Percentiles rank a stretch among this genome's conserved stretches.
Evolutionary conservation across 1,140 invertebrate species (phyloP).

Genomic region (Bombus affinis): DNA sequence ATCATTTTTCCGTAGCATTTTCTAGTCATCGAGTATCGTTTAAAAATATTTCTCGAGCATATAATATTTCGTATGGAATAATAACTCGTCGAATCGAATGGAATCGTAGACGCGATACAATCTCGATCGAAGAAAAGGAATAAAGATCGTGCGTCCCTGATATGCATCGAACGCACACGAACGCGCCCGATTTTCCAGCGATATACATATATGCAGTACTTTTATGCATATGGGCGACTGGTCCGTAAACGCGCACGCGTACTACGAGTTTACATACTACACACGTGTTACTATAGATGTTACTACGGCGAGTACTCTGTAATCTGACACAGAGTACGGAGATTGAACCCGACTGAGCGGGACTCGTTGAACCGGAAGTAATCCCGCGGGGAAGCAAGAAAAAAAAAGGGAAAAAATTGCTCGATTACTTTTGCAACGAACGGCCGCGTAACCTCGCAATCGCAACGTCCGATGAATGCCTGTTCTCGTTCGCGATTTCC

Average conservation of each 20-base stretch:
- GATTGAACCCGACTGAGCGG: slow-evolving; percentile 56
- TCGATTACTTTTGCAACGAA: slow-evolving; percentile 47
- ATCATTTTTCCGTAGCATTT: neutral
- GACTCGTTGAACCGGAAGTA: slow-evolving; percentile 66
- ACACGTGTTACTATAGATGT: slow-evolving; percentile 63
- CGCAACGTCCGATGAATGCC: neutral
- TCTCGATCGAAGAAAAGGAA: neutral
- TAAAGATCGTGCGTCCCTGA: neutral
- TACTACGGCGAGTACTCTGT: slow-evolving; percentile 66
- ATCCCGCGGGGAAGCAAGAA: slow-evolving; percentile 57
- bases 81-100: neutral
- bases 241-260: slow-evolving; percentile 41
- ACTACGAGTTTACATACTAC: slow-evolving; percentile 53
- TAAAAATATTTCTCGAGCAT: too few species aligned
- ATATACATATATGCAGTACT: neutral
- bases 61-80: neutral
- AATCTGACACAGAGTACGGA: slow-evolving; percentile 63
- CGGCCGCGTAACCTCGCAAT: neutral
- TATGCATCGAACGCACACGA: slow-evolving; percentile 7
- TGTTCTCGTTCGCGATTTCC: slow-evolving; percentile 1
- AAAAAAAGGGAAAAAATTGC: slow-evolving; percentile 43
- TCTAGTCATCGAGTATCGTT: neutral
- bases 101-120: neutral
- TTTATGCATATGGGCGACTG: neutral
- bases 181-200: neutral